Evolutionary conservation across 1,140 invertebrate genomes (phyloP).

Genomic region (Aethina tumida): DNA sequence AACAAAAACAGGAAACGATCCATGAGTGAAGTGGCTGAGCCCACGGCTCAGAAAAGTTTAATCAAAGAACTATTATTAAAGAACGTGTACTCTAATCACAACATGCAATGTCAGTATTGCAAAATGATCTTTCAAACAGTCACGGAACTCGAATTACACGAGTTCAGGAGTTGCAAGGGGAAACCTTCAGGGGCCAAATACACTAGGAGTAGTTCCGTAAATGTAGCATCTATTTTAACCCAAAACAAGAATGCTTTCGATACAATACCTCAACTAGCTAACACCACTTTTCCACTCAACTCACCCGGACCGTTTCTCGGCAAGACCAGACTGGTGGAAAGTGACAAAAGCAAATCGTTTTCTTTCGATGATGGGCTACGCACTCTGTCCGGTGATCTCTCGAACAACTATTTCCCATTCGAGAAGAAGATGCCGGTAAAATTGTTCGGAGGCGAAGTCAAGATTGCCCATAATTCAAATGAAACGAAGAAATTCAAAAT

Average conservation of each 20-base stretch:
- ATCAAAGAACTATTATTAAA: constrained; percentile 78
- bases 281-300: constrained; percentile 46
- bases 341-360: constrained; percentile 34
- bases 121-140: constrained; percentile 37
- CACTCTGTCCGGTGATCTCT: constrained; percentile 5
- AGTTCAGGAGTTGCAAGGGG: constrained; percentile 33
- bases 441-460: constrained; percentile 69
- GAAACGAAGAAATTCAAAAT: constrained; percentile 63
- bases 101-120: constrained; percentile 34
- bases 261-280: constrained; percentile 33
- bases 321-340: constrained; percentile 66
- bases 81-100: constrained; percentile 29
- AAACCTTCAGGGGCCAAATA: constrained; percentile 28
- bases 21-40: constrained; percentile 39
- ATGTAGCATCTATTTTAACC: constrained; percentile 35
- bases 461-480: constrained; percentile 44
- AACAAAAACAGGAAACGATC: constrained; percentile 51
- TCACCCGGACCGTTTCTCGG: constrained; percentile 71
- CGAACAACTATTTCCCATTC: constrained; percentile 18
- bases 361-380: constrained; percentile 29
- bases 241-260: constrained; percentile 36
- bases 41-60: constrained; percentile 36
- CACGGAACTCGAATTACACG: constrained; percentile 34
- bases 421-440: constrained; percentile 46
- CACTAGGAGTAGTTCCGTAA: constrained; percentile 33